Conservation (phyloP, 2,113 vertebrate species). For the Smithornis capensis region DNA sequence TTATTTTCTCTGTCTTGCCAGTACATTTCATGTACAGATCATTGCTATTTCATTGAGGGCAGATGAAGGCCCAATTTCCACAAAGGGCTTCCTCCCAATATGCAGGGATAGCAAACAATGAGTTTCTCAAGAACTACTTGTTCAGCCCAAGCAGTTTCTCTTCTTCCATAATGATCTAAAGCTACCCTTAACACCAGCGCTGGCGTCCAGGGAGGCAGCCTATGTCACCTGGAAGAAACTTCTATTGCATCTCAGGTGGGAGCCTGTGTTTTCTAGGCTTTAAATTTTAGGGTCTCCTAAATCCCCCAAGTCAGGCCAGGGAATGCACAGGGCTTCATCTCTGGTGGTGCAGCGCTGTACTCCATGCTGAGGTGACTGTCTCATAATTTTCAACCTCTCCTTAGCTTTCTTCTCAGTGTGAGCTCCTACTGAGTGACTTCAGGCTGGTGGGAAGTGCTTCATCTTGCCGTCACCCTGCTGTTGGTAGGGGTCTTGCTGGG, state of each 20-base stretch:
- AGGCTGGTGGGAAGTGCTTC: background rate
- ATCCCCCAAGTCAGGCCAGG: background rate
- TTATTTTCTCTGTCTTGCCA: background rate
- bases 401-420: background rate
- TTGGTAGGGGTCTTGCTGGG: background rate
- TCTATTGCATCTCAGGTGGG: background rate
- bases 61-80: background rate
- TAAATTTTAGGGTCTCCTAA: background rate
- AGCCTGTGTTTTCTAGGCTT: background rate
- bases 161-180: background rate
- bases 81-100: background rate
- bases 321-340: background rate
- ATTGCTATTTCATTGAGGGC: background rate
- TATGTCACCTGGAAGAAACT: background rate
- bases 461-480: background rate
- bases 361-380: fast-evolving
- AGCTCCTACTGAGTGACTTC: background rate
- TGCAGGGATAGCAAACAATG: background rate
- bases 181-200: background rate
- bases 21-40: background rate
- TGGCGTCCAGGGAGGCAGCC: background rate
- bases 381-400: background rate
- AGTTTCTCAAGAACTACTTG: background rate
- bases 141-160: background rate
- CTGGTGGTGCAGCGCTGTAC: fast-evolving